A percentile compares a stretch with the other conserved stretches of the same genome.
These are phyloP conservation scores for Lordiphosa fenestrarum DNA, from an alignment of 2,888 invertebrate species.

Conservation along the genomic window DNA sequence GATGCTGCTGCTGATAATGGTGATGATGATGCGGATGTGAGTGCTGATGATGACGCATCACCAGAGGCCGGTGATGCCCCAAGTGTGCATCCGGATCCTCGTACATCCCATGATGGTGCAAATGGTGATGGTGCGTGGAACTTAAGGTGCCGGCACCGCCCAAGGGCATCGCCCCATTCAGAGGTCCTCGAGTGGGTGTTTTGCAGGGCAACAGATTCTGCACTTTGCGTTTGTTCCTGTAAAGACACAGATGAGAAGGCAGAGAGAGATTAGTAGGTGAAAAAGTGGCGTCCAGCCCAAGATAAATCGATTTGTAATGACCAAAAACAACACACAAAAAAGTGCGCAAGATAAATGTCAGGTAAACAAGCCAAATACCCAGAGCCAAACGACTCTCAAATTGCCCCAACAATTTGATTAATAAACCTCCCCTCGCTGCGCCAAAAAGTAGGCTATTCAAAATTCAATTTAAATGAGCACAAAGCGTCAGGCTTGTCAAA, in stretches of 20 bases:
- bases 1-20: slow-evolving; percentile 72
- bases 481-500: slow-evolving; percentile 42
- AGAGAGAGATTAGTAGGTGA: slow-evolving; percentile 72
- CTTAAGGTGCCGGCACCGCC: slow-evolving; percentile 81
- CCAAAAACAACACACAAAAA: slow-evolving; percentile 22
- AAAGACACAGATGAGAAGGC: neutral
- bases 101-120: slow-evolving; percentile 81
- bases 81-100: slow-evolving; percentile 88
- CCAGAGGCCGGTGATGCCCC: slow-evolving; percentile 81
- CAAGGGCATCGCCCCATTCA: slow-evolving; percentile 76
- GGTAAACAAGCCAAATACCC: slow-evolving; percentile 42
- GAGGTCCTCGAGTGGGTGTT: slow-evolving; percentile 83
- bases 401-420: slow-evolving; percentile 49
- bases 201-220: slow-evolving; percentile 92
- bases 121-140: slow-evolving; percentile 81
- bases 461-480: slow-evolving; percentile 72
- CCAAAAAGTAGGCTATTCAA: slow-evolving; percentile 45
- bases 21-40: slow-evolving; percentile 55
- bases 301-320: slow-evolving; percentile 79
- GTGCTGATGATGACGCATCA: slow-evolving; percentile 80
- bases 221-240: slow-evolving; percentile 92
- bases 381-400: slow-evolving; percentile 18
- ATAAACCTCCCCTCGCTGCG: slow-evolving; percentile 26
- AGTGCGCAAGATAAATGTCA: slow-evolving; percentile 54
- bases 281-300: slow-evolving; percentile 35